Evolutionary conservation across 2,888 invertebrate genomes (phyloP), one percentile per base, ranked within the genome.

Genomic region (Hypercompe scribonia): DNA sequence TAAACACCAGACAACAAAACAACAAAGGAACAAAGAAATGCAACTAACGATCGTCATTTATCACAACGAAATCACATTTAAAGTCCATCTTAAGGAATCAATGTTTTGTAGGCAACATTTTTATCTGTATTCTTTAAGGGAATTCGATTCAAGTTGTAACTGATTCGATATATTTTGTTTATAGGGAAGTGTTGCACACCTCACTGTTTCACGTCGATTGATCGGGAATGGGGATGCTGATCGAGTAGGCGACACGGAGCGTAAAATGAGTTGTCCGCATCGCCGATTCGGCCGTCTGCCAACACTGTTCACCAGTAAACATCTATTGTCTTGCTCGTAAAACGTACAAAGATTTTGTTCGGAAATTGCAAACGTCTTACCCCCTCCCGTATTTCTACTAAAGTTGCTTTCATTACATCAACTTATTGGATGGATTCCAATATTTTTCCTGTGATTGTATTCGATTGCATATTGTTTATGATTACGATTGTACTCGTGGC

Each of bases 401-500:
- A 92, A 93, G 90, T 94, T 92, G 92, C 93, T 95, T 94, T 94
- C 94, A 94, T 95, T 94, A 94, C 93, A 90, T 88, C 89, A 90
- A 92, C 88, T 91, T 94, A 93, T 95, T 95, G 95, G 95, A 94
- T 85, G 83, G 89, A 88, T 90, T 95, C 94, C 95, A 95, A 95
- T 93, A 93, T 92, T 94, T 93, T 90, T 90, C 93, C 91, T 90
- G 84, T 90, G 91, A 92, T 85, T 93, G 92, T 92, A 90, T 93
- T 87, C 88, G 88, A 90, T 90, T 92, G 92, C 90, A 89, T 89
- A 89, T 86, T 83, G 85, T 89, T 88, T 88, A 88, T 88, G 87
- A 89, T 90, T 91, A 89, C 89, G 66, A 89, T 90, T 90, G 81
- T 86, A 77, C 81, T 78, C 78, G 76, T 81, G 81, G 79, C 72